Base-by-base conservation (phyloP, 2,113 vertebrate genomes). In the Osmerus eperlanus region DNA sequence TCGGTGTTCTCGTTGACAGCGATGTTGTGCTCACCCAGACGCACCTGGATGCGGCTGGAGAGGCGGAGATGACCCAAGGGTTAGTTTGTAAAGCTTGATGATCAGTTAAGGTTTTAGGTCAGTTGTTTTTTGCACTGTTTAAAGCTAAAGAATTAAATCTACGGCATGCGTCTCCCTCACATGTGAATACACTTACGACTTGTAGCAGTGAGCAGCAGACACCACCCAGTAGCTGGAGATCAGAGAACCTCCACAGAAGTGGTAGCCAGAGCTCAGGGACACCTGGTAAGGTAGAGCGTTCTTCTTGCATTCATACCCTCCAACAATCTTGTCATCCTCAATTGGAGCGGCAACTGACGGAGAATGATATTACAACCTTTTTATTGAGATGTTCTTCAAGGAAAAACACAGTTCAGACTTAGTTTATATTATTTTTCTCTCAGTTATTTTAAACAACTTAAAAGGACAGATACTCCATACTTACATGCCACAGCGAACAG, bases 11-110 rank as follows among this genome's bases (percentile, higher is more conserved):
- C 92, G 0, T 55, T 77, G 29, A 59, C 74, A 1, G 60, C 78
- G 5, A 92, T 83, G 67, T 92, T 85, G 82, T 93, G 88, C 84
- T 94, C 90, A 0, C 92, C 93, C 0, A 94, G 84, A 15, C 82
- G 91, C 5, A 89, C 90, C 51, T 80, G 73, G 72, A 92, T 60
- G 64, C 78, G 81, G 14, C 87, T 88, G 71, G 36, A 2, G 23
- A 13, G 7, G 29, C 60, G 13, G 14, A 63, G 61, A 36, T 36
- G 4, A 36, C 32, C 32, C 32, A 36, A 36, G 32, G 32, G 32
- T 36, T 36, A 36, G 32, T 36, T 36, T 36, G 4, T 36, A 36
- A 7, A 36, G 32, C 32, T 36, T 4, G 32, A 36, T 36, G 32
- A 36, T 36, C 32, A 7, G 32, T 36, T 6, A 36, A 4, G 32